phyloP scores from a whole-genome alignment of 2,113 vertebrate genomes.

The Lepus timidus region DNA sequence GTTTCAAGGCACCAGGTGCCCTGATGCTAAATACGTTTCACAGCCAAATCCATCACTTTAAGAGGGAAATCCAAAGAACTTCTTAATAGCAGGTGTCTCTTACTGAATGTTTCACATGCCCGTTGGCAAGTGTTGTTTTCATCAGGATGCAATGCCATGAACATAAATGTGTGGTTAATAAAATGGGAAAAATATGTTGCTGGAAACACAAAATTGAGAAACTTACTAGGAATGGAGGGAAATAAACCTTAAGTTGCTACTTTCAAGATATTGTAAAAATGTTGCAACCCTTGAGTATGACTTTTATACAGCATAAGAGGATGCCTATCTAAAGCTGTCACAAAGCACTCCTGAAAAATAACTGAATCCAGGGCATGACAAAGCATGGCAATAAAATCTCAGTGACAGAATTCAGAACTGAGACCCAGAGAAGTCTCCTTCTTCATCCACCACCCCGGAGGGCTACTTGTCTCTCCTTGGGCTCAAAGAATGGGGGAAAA shows the following conservation, averaged over 20 bases:
- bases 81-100: neutral
- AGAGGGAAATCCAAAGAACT: neutral
- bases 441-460: neutral
- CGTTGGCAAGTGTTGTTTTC: slow-evolving; percentile 11
- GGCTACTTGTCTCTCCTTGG: neutral
- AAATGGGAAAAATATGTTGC: slow-evolving; percentile 34
- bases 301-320: slow-evolving; percentile 52
- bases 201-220: slow-evolving; percentile 58
- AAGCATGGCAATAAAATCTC: neutral
- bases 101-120: neutral
- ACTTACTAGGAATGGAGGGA: slow-evolving; percentile 55
- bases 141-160: neutral
- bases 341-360: slow-evolving; percentile 27
- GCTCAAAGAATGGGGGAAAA: neutral
- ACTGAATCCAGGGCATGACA: neutral
- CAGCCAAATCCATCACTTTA: neutral
- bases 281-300: slow-evolving; percentile 28
- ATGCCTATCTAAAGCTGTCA: slow-evolving; percentile 54
- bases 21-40: neutral
- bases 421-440: neutral
- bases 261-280: slow-evolving; percentile 65
- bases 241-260: slow-evolving; percentile 63
- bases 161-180: slow-evolving; percentile 46
- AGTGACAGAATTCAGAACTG: neutral
- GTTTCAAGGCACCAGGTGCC: neutral